A percentile compares a stretch with the other conserved stretches of the same genome.
phyloP scores from a whole-genome alignment of 1,140 invertebrate species.

The Scaptomyza graminum region DNA sequence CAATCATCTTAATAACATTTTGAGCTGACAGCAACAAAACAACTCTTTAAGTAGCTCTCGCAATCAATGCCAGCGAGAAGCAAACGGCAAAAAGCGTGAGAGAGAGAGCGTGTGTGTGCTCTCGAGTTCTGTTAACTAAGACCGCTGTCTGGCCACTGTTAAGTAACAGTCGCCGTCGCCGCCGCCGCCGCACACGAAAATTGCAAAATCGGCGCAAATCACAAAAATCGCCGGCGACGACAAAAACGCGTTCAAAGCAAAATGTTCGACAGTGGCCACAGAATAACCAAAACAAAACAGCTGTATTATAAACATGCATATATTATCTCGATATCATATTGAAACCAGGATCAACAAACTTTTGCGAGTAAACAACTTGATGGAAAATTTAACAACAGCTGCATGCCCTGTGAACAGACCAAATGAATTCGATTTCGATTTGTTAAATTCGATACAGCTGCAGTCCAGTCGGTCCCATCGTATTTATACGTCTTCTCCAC shows the following conservation, averaged over 20 bases:
- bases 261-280: conserved; percentile 30
- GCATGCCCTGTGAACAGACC: background rate
- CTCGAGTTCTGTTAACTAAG: conserved; percentile 35
- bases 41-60: conserved; percentile 37
- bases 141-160: conserved; percentile 36
- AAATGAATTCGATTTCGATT: conserved; percentile 8
- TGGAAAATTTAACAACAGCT: conserved; percentile 15
- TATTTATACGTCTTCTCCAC: conserved; percentile 27
- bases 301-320: background rate
- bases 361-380: conserved; percentile 8
- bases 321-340: background rate
- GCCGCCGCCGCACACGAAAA: conserved; percentile 56
- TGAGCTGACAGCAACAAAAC: background rate
- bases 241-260: conserved; percentile 64
- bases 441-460: background rate
- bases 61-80: conserved; percentile 14
- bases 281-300: background rate
- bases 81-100: conserved; percentile 16
- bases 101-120: conserved; percentile 9
- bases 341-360: conserved; percentile 3
- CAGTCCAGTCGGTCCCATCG: too few species aligned
- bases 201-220: conserved; percentile 78
- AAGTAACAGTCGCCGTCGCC: conserved; percentile 60
- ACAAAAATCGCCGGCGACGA: conserved; percentile 75
- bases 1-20: background rate